Base-by-base conservation (phyloP, 2,888 invertebrate genomes). In the Amphipoea lucens region DNA sequence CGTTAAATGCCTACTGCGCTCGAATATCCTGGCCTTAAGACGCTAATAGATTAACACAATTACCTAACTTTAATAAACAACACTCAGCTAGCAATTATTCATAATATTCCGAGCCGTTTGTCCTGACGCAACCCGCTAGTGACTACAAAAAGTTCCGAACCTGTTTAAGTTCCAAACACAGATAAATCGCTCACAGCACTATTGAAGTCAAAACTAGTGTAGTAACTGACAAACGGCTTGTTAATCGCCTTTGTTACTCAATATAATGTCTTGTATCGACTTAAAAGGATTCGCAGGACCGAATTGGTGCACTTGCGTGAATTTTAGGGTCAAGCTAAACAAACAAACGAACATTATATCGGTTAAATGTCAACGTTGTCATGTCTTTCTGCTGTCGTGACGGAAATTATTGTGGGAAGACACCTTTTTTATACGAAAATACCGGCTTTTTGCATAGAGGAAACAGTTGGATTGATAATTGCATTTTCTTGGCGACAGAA, bases 231-330 rank as follows among this genome's bases (percentile, higher is more conserved):
- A 94, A 94, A 96, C 95, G 93, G 92, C 94, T 94, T 93, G 95
- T 95, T 96, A 95, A 96, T 95, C 92, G 93, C 92, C 89, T 92
- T 96, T 96, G 95, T 96, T 87, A 84, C 78, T 85, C 66, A 75
- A 83, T 85, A 89, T 94, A 94, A 94, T 94, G 92, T 92, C 93
- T 90, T 93, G 95, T 94, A 90, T 95, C 92, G 91, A 93, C 85
- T 95, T 95, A 93, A 95, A 95, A 90, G 93, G 93, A 92, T 93
- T 88, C 84, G 60, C 84, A 76, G 79, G 78, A 74, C 81, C 84
- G 79, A 86, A 86, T 85, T 83, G 82, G 81, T 89, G 91, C 92
- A 87, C 83, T 90, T 87, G 82, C 91, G 90, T 90, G 89, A 91
- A 91, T 91, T 89, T 89, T 83, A 81, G 90, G 91, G 90, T 90